Conservation (phyloP, 53 echinoderm and acorn worm genomes). For the Apostichopus leukothele region DNA sequence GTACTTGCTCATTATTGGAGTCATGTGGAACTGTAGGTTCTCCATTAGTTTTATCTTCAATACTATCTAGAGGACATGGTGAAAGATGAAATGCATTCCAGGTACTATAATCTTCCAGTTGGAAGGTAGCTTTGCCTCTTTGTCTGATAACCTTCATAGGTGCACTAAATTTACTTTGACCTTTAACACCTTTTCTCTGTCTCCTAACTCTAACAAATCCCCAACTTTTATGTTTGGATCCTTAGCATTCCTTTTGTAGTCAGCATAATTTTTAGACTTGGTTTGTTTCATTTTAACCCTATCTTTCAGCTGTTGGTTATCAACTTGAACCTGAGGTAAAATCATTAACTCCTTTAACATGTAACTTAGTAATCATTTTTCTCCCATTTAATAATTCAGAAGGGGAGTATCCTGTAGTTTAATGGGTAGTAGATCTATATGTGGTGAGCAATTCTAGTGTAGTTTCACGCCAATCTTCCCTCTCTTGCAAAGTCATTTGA, state of each 20-base stretch:
- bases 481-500: too few species aligned
- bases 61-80: constrained; percentile 6
- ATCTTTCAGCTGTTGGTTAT: constrained; percentile 26
- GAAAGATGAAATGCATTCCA: constrained; percentile 48
- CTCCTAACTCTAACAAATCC: constrained; percentile 53
- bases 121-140: constrained; percentile 39
- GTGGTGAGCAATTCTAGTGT: too few species aligned
- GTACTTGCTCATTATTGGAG: too few species aligned
- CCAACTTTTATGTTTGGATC: constrained; percentile 36
- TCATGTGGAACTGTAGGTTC: too few species aligned
- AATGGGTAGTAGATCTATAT: too few species aligned
- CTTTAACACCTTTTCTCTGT: constrained; percentile 37
- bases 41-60: not conserved
- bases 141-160: constrained; percentile 25
- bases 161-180: constrained; percentile 36
- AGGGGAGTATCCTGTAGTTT: too few species aligned
- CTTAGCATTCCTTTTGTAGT: constrained; percentile 48
- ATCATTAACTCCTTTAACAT: too few species aligned
- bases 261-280: constrained; percentile 49
- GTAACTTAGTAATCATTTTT: too few species aligned
- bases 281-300: constrained; percentile 40
- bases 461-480: too few species aligned
- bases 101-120: constrained; percentile 36
- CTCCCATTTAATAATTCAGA: too few species aligned
- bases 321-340: constrained; percentile 29